A percentile compares a stretch with the other conserved stretches of the same genome.
phyloP scores from a whole-genome alignment of 1,140 invertebrate species.

The Teleogryllus occipitalis region DNA sequence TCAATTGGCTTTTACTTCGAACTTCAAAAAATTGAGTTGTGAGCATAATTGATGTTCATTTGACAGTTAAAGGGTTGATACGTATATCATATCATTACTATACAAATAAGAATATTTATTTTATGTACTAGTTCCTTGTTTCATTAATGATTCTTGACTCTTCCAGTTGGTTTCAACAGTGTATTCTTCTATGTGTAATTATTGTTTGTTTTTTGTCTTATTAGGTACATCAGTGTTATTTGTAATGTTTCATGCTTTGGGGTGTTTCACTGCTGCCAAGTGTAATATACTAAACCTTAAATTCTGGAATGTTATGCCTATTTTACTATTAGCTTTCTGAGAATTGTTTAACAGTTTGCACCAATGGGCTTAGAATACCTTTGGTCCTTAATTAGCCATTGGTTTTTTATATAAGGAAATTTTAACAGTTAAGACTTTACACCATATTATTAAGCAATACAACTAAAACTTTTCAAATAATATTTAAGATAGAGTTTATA shows the following conservation, averaged over 20 bases:
- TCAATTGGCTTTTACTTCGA: too few relatives aligned
- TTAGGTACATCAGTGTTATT: conserved; percentile 23
- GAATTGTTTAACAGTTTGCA: background rate
- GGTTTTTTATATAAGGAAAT: background rate
- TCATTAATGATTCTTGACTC: background rate
- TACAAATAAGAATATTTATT: too few relatives aligned
- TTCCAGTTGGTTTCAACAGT: background rate
- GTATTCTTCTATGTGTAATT: conserved; percentile 5
- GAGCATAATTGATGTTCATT: too few relatives aligned
- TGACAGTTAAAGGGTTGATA: too few relatives aligned
- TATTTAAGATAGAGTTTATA: background rate
- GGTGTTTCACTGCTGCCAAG: conserved; percentile 27
- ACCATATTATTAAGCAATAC: background rate
- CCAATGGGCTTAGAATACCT: background rate
- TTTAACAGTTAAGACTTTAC: background rate
- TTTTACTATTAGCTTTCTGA: background rate
- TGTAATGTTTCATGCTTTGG: conserved; percentile 25
- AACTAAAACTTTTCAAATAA: background rate
- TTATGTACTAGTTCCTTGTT: background rate
- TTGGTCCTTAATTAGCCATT: background rate
- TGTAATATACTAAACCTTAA: background rate
- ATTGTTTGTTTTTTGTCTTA: conserved; percentile 26
- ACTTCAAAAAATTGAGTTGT: too few relatives aligned
- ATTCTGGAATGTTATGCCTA: background rate
- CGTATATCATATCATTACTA: too few relatives aligned